Base-by-base conservation (phyloP, 2,797 vertebrate genomes). In the Hafferia zeledoni region DNA sequence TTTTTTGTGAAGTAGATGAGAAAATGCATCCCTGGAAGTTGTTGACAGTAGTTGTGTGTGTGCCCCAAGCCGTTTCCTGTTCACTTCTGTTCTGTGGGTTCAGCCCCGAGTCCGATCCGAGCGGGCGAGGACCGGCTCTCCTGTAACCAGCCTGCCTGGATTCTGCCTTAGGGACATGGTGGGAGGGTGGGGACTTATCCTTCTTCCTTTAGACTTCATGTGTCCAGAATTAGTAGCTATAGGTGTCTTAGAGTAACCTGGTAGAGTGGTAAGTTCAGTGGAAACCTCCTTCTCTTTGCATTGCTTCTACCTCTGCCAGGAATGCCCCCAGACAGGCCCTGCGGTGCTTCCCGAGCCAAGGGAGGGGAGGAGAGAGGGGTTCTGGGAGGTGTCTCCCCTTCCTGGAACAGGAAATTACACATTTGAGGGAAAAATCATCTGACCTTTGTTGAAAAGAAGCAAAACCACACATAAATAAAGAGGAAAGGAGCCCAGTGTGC, bases 271-370 rank as follows among this genome's bases (percentile, higher is more conserved):
- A 69, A 94, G 90, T 96, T 93, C 92, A 91, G 83, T 94, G 94
- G 90, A 96, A 96, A 71, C 93, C 78, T 97, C 94, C 83, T 95
- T 70, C 86, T 81, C 92, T 90, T 79, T 59, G 87, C 95, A 90
- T 95, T 85, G 96, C 93, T 97, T 97, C 97, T 97, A 97, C 97
- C 97, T 98, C 97, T 96, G 74, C 87, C 90, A 68, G 61, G 47
- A 85, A 30, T 77, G 90, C 90, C 31, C 87, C 85, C 61, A 84
- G 82, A 79, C 11, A 3, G 19, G 24, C 2, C 24, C 39, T 41
- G 75, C 2, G 19, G 59, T 79, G 35, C 89, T 95, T 89, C 72
- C 65, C 47, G 64, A 87, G 56, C 59, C 23, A 56, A 80, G 82
- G 88, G 91, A 59, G 92, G 64, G 31, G n/a, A 88, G 86, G 84